A percentile compares a stretch with the other conserved stretches of the same genome.
These are phyloP conservation scores for Melolontha melolontha DNA, from an alignment of 2,888 invertebrate species.

Conservation along the genomic window DNA sequence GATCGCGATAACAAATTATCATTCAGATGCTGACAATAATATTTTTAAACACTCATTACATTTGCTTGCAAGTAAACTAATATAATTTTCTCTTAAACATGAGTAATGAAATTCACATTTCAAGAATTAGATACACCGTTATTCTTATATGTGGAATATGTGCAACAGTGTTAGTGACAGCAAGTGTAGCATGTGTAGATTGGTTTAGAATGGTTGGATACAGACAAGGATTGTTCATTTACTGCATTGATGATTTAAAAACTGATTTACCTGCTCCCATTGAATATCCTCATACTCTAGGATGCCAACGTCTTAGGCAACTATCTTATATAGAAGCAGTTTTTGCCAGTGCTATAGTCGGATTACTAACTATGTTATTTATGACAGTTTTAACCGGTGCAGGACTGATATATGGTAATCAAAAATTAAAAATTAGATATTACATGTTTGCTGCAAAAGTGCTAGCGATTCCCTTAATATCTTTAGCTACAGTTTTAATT, in stretches of 20 bases:
- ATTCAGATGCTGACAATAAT: too few species aligned
- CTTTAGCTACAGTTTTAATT: slow-evolving; percentile 5
- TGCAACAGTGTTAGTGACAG: slow-evolving; percentile 12
- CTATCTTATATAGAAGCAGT: slow-evolving; percentile 15
- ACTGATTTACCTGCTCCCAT: neutral
- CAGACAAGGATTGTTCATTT: slow-evolving; percentile 23
- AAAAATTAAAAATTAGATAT: slow-evolving; percentile 3
- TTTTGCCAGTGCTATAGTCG: slow-evolving; percentile 8
- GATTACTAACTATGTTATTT: neutral
- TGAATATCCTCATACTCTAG: neutral
- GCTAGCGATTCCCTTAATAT: slow-evolving; percentile 10
- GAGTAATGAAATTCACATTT: neutral
- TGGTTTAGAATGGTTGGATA: slow-evolving; percentile 24
- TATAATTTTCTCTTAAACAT: too few species aligned
- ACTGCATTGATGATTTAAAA: slow-evolving; percentile 25
- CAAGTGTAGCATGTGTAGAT: slow-evolving; percentile 14
- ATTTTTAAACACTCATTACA: too few species aligned
- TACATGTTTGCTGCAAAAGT: slow-evolving; percentile 25
- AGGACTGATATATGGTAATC: neutral
- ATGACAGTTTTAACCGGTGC: slow-evolving; percentile 6
- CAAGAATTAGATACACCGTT: neutral
- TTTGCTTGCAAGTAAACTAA: too few species aligned
- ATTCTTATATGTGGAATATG: slow-evolving; percentile 12
- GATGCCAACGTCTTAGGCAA: slow-evolving; percentile 11
- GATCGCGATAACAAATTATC: too few species aligned